A percentile compares a stretch with the other conserved stretches of the same genome.
Conservation (phyloP, 2,888 invertebrate species). For the Diarsia dahlii region DNA sequence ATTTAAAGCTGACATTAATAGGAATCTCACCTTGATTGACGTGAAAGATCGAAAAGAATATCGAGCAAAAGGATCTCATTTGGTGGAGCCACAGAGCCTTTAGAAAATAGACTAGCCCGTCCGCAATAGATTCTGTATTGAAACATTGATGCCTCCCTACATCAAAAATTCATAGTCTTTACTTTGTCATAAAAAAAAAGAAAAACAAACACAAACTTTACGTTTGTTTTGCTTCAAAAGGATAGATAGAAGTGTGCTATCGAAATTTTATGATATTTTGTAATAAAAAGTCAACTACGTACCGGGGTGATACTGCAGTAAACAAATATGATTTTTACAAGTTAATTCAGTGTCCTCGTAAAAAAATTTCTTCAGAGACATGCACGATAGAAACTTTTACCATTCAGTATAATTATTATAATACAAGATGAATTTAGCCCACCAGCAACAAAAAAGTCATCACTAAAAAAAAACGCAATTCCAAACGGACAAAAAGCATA, state of each 20-base stretch:
- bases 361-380: neutral
- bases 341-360: neutral
- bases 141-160: no score
- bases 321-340: slow-evolving; percentile 8
- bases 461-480: no score
- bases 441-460: no score
- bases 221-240: neutral
- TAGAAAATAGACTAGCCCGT: neutral
- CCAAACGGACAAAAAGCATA: no score
- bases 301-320: neutral
- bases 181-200: neutral
- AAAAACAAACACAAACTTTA: slow-evolving; percentile 1
- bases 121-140: no score
- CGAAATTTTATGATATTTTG: neutral
- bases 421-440: no score
- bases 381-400: neutral
- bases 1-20: slow-evolving; percentile 13
- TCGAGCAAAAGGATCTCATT: slow-evolving; percentile 39
- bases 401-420: no score
- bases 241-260: neutral
- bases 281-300: slow-evolving; percentile 3
- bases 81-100: slow-evolving; percentile 16
- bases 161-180: no score
- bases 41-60: slow-evolving; percentile 42
- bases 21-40: slow-evolving; percentile 31